Percentiles rank a stretch among this genome's conserved stretches.
phyloP scores from a whole-genome alignment of 2,888 invertebrate species.

The Phortica okadai region DNA sequence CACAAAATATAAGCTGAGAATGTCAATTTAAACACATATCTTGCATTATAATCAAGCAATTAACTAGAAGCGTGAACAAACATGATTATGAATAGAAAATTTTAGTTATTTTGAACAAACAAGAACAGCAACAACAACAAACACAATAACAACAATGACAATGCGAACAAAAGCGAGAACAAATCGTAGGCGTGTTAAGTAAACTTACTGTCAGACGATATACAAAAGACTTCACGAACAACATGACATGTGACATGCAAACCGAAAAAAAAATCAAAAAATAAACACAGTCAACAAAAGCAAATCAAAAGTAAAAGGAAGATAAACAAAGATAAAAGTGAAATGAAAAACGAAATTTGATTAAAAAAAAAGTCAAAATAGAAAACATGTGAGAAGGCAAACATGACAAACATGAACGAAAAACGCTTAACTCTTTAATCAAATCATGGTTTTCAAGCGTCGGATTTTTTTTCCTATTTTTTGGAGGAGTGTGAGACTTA shows the following conservation, averaged over 20 bases:
- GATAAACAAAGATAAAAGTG: not conserved
- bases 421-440: constrained; percentile 67
- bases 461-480: constrained; percentile 32
- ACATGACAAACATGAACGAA: constrained; percentile 41
- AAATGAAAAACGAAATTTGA: too few species aligned
- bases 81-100: constrained; percentile 64
- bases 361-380: constrained; percentile 39
- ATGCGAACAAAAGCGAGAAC: constrained; percentile 28
- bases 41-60: constrained; percentile 51
- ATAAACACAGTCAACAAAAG: not conserved
- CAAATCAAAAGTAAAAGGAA: constrained; percentile 22
- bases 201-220: not conserved
- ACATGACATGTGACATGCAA: constrained; percentile 14
- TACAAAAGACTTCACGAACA: not conserved
- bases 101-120: constrained; percentile 64
- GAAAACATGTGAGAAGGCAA: constrained; percentile 42
- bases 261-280: not conserved
- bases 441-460: constrained; percentile 30
- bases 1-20: too few species aligned
- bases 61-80: constrained; percentile 62
- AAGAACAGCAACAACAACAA: constrained; percentile 32
- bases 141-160: constrained; percentile 39
- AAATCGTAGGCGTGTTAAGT: constrained; percentile 4
- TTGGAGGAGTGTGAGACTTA: constrained; percentile 29
- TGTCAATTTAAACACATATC: too few species aligned